phyloP scores from a whole-genome alignment of 2,797 vertebrate species.

The Acrossocheilus wenchowensis region DNA sequence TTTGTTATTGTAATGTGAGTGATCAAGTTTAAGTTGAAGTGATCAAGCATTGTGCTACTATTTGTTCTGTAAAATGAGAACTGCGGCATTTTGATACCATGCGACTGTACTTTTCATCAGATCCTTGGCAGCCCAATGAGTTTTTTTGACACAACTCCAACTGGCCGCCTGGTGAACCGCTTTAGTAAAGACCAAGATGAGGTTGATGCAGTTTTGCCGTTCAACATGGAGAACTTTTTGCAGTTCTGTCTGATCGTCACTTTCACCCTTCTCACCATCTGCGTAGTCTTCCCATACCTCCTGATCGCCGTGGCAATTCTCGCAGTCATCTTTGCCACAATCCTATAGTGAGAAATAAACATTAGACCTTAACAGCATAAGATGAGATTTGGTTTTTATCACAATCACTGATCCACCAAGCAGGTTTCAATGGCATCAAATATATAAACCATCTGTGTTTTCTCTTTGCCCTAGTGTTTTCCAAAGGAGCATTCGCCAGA shows the following conservation, averaged over 20 bases:
- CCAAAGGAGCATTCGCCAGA: slow-evolving; percentile 75
- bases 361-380: background rate
- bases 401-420: slow-evolving; percentile 6
- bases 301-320: slow-evolving; percentile 71
- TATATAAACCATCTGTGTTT: background rate
- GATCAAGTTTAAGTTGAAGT: background rate
- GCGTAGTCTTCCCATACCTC: slow-evolving; percentile 76
- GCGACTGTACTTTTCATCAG: slow-evolving; percentile 62
- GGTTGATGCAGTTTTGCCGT: slow-evolving; percentile 77
- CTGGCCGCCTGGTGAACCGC: slow-evolving; percentile 84
- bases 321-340: slow-evolving; percentile 63
- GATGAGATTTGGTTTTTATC: background rate
- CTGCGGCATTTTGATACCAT: slow-evolving; percentile 5
- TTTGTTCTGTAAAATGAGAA: slow-evolving; percentile 23
- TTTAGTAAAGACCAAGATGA: slow-evolving; percentile 87
- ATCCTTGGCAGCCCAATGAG: slow-evolving; percentile 80
- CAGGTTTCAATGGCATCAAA: background rate
- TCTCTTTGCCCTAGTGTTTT: slow-evolving; percentile 71
- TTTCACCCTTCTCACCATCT: slow-evolving; percentile 72
- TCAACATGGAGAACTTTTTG: slow-evolving; percentile 81
- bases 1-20: background rate
- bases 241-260: slow-evolving; percentile 74
- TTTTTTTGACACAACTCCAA: slow-evolving; percentile 86
- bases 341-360: slow-evolving; percentile 74
- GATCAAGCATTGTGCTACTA: background rate